Base-by-base conservation (phyloP, 1,140 invertebrate species). In the Drosophila kurseongensis region DNA sequence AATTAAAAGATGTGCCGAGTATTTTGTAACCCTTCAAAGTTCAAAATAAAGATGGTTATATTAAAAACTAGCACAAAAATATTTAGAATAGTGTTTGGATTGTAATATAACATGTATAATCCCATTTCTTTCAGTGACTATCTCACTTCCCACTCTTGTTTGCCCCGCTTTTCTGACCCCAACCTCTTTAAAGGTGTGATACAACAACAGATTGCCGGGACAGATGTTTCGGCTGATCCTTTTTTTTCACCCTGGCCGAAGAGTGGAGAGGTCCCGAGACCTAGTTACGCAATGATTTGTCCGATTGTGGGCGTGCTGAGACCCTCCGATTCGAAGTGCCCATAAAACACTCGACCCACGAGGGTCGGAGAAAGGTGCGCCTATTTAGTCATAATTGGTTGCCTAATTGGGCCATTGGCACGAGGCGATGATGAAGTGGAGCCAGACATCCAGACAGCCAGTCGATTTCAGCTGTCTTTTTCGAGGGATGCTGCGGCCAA, bases 271-370 rank as follows among this genome's bases (percentile, higher is more conserved):
- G n/a, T 10, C 29, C 47, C 14, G 32, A 16, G 69, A 51, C 55
- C 69, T 73, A 61, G 71, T 73, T 74, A 55, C 71, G 68, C 68
- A 74, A 74, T 74, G 71, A 74, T 74, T 74, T 74, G 71, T 72
- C 68, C 40, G 56, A 74, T 47, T 73, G 71, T 74, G 56, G 71
- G 71, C 71, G 71, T 74, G 54, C 41, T 36, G 16, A 35, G 12
- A 12, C 63, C 63, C 13, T 32, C 47, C 42, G 16, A 14, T 7
- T 32, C 8, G 32, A 54, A 35, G 32, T 45, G 41, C 50, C 62
- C 51, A 41, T 71, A 71, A 68, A 71, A 68, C 36, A 59, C 35
- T 57, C 44, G 23, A 23, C n/a, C 27, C 66, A 51, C 16, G 36
- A 40, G 69, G 45, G 55, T 18, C 9, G 14, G 10, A 42, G 16